Evolutionary conservation across 1,140 invertebrate species (phyloP).

Genomic region (Carposina sasakii): DNA sequence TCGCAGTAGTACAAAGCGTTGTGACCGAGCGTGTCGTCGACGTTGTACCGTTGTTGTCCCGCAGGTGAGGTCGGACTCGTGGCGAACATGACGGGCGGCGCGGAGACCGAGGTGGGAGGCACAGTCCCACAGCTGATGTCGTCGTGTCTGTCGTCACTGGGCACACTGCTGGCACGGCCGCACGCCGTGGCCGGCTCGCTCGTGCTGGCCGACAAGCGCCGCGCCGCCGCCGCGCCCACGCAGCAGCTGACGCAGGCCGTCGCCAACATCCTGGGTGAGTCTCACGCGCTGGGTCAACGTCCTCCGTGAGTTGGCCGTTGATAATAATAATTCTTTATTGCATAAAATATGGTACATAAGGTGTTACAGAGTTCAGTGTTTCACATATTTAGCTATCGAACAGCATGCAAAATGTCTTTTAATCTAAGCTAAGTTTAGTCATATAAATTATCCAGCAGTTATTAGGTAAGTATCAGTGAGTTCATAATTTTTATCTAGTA

Average conservation of each 20-base stretch:
- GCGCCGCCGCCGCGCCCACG: conserved; percentile 62
- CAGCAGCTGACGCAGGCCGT: conserved; percentile 81
- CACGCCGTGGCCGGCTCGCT: conserved; percentile 89
- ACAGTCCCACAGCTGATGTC: conserved; percentile 93
- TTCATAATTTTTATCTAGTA: too few species aligned
- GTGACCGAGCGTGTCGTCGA: too few species aligned
- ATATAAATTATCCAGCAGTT: too few species aligned
- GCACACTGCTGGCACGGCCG: conserved; percentile 89
- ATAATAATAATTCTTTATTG: neutral
- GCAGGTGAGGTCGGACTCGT: conserved; percentile 91
- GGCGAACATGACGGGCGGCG: conserved; percentile 84
- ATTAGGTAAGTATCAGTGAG: too few species aligned
- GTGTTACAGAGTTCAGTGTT: too few species aligned
- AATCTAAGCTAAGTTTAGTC: too few species aligned
- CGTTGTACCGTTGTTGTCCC: too few species aligned
- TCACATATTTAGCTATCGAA: too few species aligned
- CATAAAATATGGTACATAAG: too few species aligned
- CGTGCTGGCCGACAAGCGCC: conserved; percentile 85
- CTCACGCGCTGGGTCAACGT: neutral
- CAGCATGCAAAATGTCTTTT: too few species aligned
- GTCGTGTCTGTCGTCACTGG: conserved; percentile 90
- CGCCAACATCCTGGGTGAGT: conserved; percentile 86
- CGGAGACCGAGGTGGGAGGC: conserved; percentile 93
- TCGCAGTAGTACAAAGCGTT: neutral
- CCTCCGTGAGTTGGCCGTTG: too few species aligned